phyloP scores from a whole-genome alignment of 2,888 invertebrate genomes.

The Amphipoea lucens region DNA sequence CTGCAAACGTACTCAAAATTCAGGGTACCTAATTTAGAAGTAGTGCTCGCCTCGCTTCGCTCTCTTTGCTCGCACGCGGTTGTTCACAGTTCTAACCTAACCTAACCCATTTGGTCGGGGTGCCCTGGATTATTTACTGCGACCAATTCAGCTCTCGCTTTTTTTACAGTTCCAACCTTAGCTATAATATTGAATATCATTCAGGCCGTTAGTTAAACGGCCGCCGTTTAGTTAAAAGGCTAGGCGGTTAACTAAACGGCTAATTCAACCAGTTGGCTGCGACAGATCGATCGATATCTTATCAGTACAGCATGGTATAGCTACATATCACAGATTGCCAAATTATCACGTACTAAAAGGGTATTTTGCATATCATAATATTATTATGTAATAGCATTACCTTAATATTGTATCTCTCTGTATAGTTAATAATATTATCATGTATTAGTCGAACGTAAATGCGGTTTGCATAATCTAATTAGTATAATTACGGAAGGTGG shows the following conservation, averaged over 20 bases:
- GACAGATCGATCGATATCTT: conserved; percentile 27
- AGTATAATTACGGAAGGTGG: conserved; percentile 1
- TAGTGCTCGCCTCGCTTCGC: too few species aligned
- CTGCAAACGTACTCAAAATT: background rate
- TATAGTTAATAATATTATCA: conserved; percentile 30
- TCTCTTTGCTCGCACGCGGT: too few species aligned
- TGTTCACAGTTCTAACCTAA: too few species aligned
- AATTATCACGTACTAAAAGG: conserved; percentile 18
- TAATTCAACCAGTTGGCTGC: too few species aligned
- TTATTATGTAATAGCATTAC: background rate
- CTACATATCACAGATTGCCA: conserved; percentile 18
- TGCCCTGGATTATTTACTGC: too few species aligned
- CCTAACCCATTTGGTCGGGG: too few species aligned
- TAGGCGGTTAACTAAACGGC: too few species aligned
- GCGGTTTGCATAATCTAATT: conserved; percentile 50
- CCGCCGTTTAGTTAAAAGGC: too few species aligned
- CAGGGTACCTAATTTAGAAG: background rate
- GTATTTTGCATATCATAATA: background rate
- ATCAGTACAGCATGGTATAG: conserved; percentile 7
- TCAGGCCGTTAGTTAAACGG: too few species aligned
- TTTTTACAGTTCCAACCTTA: too few species aligned
- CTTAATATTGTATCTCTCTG: conserved; percentile 1
- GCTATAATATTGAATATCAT: too few species aligned
- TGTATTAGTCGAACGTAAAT: conserved; percentile 29
- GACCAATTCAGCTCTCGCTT: too few species aligned